Conservation (phyloP, 2,797 vertebrate genomes). For the Neomorphus geoffroyi region DNA sequence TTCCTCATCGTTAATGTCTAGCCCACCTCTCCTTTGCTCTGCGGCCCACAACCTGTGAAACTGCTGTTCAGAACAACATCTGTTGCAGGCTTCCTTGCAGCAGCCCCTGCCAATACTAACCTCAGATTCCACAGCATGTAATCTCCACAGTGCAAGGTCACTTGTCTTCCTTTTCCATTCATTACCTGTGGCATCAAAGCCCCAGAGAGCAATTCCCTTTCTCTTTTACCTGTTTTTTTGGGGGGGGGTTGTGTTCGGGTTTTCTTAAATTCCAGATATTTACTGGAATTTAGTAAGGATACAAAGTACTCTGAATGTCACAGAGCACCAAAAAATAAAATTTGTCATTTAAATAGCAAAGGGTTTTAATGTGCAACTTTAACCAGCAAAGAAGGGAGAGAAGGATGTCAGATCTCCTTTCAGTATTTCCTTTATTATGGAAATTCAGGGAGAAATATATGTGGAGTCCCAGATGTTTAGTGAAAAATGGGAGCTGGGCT, state of each 20-base stretch:
- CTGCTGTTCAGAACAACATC: not conserved
- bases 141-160: not conserved
- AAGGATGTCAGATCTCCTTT: not conserved
- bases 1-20: not conserved
- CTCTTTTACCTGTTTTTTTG: not conserved
- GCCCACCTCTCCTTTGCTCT: not conserved
- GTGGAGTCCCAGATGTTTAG: accelerated
- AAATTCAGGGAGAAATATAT: not conserved
- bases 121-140: not conserved
- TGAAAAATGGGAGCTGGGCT: not conserved
- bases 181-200: not conserved
- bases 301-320: not conserved
- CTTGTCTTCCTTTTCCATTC: not conserved
- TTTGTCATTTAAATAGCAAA: not conserved
- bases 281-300: not conserved
- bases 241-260: not conserved
- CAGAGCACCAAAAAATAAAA: not conserved
- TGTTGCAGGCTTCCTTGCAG: not conserved
- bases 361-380: not conserved
- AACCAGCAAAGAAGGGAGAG: not conserved
- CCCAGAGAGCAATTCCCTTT: not conserved
- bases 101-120: not conserved
- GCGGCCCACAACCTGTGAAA: not conserved
- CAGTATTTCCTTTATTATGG: not conserved
- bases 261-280: not conserved